Conservation (phyloP, 1,140 invertebrate species). For the Daktulosphaira vitifoliae region DNA sequence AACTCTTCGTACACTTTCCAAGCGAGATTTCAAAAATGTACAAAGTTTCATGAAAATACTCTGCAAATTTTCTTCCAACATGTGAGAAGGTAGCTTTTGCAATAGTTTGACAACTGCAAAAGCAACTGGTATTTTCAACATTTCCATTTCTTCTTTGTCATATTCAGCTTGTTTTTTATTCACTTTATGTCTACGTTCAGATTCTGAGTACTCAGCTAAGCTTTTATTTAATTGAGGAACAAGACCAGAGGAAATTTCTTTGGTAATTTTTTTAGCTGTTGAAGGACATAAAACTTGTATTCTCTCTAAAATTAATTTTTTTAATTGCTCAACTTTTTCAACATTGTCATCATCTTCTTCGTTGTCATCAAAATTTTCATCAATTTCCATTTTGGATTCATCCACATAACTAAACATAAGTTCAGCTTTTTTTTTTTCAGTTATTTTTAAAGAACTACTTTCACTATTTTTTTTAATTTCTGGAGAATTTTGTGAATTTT, state of each 20-base stretch:
- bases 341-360: slow-evolving; percentile 39
- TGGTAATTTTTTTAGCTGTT: slow-evolving; percentile 63
- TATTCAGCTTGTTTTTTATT: slow-evolving; percentile 56
- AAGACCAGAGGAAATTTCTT: slow-evolving; percentile 52
- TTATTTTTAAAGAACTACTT: too few relatives aligned
- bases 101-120: slow-evolving; percentile 85
- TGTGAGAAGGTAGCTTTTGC: slow-evolving; percentile 68
- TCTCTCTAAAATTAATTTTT: slow-evolving; percentile 45
- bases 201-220: slow-evolving; percentile 62
- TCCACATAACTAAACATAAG: slow-evolving; percentile 16
- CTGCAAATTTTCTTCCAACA: slow-evolving; percentile 60
- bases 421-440: slow-evolving; percentile 33
- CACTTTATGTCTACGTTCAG: slow-evolving; percentile 65
- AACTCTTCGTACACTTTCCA: slow-evolving; percentile 76
- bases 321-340: slow-evolving; percentile 39
- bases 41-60: slow-evolving; percentile 84
- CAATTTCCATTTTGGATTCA: slow-evolving; percentile 36
- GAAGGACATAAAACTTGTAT: slow-evolving; percentile 54
- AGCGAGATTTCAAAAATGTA: slow-evolving; percentile 76
- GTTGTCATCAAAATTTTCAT: slow-evolving; percentile 35
- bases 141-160: slow-evolving; percentile 76
- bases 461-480: slow-evolving; percentile 40
- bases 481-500: slow-evolving; percentile 38
- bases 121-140: slow-evolving; percentile 82
- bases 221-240: slow-evolving; percentile 57